phyloP scores from a whole-genome alignment of 2,797 vertebrate genomes.

The Rachycentron canadum region DNA sequence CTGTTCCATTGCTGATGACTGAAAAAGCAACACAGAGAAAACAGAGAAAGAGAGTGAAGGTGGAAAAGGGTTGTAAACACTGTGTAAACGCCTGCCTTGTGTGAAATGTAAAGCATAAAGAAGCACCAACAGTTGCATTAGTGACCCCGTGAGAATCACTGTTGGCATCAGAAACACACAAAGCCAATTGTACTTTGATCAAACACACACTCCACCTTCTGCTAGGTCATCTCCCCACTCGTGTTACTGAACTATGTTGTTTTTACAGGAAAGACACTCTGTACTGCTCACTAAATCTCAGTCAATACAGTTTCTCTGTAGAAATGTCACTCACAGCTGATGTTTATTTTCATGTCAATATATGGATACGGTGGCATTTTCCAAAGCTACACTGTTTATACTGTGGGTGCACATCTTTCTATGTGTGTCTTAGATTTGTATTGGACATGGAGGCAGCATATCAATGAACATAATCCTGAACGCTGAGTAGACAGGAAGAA shows the following conservation, averaged over 20 bases:
- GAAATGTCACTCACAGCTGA: conserved; percentile 39
- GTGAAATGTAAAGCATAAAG: conserved; percentile 53
- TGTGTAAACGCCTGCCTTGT: conserved; percentile 51
- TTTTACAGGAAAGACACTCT: conserved; percentile 25
- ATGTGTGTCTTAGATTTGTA: conserved; percentile 21
- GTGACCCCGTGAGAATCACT: conserved; percentile 51
- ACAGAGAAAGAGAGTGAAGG: conserved; percentile 18
- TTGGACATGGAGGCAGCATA: conserved; percentile 3
- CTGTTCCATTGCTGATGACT: conserved; percentile 10
- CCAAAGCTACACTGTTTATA: neutral
- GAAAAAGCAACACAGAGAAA: conserved; percentile 16
- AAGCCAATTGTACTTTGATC: conserved; percentile 12
- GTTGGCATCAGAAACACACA: conserved; percentile 28
- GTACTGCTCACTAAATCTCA: conserved; percentile 28
- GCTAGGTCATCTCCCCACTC: conserved; percentile 16
- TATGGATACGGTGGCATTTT: conserved; percentile 37
- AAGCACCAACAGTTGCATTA: conserved; percentile 57
- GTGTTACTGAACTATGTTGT: conserved; percentile 27
- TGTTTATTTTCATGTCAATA: conserved; percentile 28
- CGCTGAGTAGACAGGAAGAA: conserved; percentile 44
- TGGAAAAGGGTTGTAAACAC: conserved; percentile 43
- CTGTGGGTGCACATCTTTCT: conserved; percentile 3
- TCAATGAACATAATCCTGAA: conserved; percentile 49
- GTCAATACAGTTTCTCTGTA: conserved; percentile 31
- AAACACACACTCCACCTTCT: conserved; percentile 43